A percentile compares a stretch with the other conserved stretches of the same genome.
Conservation (phyloP, 2,113 vertebrate genomes). For the Leuciscus idus region DNA sequence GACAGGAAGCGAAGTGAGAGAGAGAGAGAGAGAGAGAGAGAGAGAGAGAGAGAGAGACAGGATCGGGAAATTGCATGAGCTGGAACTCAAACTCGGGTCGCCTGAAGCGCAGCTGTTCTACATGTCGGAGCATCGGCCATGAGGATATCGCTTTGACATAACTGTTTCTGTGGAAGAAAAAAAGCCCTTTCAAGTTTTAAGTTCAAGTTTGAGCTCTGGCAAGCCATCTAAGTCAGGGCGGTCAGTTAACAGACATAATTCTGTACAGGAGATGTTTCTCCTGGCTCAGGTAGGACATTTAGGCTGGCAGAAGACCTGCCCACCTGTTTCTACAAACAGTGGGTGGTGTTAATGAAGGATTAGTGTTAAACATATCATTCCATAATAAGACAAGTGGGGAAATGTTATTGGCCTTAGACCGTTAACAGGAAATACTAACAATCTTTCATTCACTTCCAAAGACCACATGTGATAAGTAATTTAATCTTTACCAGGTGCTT, state of each 20-base stretch:
- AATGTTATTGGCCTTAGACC: background rate
- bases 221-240: slow-evolving; percentile 13
- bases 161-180: no score
- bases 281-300: slow-evolving; percentile 1
- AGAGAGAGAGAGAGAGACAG: no score
- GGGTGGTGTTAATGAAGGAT: slow-evolving; percentile 20
- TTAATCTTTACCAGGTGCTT: slow-evolving; percentile 20
- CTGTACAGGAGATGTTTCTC: background rate
- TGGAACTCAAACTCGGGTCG: no score
- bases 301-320: slow-evolving; percentile 19
- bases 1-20: no score
- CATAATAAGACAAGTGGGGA: background rate
- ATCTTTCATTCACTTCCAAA: slow-evolving; percentile 7
- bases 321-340: slow-evolving; percentile 19
- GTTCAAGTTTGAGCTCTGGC: background rate
- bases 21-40: no score
- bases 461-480: background rate
- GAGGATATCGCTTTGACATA: no score
- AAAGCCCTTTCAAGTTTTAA: no score
- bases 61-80: no score
- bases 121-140: no score
- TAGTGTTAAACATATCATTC: background rate
- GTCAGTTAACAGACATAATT: slow-evolving; percentile 2
- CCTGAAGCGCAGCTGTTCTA: no score
- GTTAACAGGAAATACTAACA: background rate